Evolutionary conservation across 1,140 invertebrate genomes (phyloP).

Genomic region (Heterodera carotae): DNA sequence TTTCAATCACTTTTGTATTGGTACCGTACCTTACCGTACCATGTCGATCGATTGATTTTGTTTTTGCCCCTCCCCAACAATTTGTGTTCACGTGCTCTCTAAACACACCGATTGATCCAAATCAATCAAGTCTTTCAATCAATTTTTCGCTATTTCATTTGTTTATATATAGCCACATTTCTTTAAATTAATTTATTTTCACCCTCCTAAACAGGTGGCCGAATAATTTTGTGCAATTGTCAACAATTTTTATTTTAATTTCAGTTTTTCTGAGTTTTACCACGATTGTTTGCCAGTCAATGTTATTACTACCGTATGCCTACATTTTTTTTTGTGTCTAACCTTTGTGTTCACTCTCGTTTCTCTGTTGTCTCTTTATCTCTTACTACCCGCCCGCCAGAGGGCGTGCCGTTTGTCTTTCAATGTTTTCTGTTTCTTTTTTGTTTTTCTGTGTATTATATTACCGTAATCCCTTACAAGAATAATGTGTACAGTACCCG

Average conservation of each 20-base stretch:
- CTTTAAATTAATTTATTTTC: not conserved
- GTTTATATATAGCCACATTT: not conserved
- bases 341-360: not conserved
- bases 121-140: too few relatives aligned
- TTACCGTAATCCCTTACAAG: not conserved
- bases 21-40: too few relatives aligned
- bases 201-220: not conserved
- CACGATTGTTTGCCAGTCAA: not conserved
- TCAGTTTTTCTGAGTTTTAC: constrained; percentile 9
- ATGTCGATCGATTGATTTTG: too few relatives aligned
- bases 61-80: too few relatives aligned
- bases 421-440: not conserved
- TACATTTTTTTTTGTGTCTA: not conserved
- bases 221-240: not conserved
- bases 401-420: not conserved
- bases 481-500: not conserved
- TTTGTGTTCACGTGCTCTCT: too few relatives aligned
- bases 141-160: too few relatives aligned
- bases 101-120: too few relatives aligned
- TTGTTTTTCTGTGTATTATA: not conserved
- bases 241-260: constrained; percentile 20
- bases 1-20: not conserved
- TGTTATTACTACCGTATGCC: not conserved
- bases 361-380: not conserved
- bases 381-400: not conserved